A percentile compares a stretch with the other conserved stretches of the same genome.
These are phyloP conservation scores for Camptogramma bilineatum DNA, from an alignment of 2,888 invertebrate species.

Conservation along the genomic window DNA sequence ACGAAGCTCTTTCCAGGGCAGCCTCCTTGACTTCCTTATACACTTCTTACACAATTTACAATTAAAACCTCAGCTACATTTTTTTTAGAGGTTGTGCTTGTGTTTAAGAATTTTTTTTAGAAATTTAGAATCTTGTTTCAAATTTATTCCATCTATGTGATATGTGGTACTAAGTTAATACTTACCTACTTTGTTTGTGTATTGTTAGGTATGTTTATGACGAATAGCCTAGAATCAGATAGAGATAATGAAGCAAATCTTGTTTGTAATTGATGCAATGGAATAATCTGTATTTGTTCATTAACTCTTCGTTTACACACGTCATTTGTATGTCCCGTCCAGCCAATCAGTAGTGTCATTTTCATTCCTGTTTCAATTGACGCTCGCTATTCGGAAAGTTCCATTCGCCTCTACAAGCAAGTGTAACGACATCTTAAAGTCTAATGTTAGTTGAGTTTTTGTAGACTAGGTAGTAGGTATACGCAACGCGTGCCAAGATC, in stretches of 20 bases:
- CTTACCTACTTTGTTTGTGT: too few relatives aligned
- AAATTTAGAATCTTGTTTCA: not conserved
- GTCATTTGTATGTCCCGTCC: conserved; percentile 9
- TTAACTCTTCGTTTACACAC: conserved; percentile 4
- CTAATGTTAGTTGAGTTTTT: conserved; percentile 36
- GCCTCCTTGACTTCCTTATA: too few relatives aligned
- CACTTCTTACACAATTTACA: too few relatives aligned
- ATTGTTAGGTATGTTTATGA: too few relatives aligned
- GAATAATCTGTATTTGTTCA: conserved; percentile 22
- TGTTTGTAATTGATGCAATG: conserved; percentile 17
- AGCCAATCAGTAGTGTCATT: conserved; percentile 4
- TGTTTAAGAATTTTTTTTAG: too few relatives aligned
- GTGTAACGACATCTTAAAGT: conserved; percentile 46
- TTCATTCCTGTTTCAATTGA: conserved; percentile 16
- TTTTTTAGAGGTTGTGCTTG: too few relatives aligned
- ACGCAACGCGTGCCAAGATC: conserved; percentile 48
- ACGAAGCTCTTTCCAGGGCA: too few relatives aligned
- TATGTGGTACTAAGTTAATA: too few relatives aligned
- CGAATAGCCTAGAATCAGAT: not conserved
- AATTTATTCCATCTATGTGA: not conserved
- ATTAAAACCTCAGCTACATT: too few relatives aligned
- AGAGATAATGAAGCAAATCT: not conserved
- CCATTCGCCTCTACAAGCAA: conserved; percentile 20
- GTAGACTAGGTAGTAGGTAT: conserved; percentile 18
- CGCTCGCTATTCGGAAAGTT: conserved; percentile 27